Conservation (phyloP, 2,113 vertebrate genomes). For the Lucifuga dentata region DNA sequence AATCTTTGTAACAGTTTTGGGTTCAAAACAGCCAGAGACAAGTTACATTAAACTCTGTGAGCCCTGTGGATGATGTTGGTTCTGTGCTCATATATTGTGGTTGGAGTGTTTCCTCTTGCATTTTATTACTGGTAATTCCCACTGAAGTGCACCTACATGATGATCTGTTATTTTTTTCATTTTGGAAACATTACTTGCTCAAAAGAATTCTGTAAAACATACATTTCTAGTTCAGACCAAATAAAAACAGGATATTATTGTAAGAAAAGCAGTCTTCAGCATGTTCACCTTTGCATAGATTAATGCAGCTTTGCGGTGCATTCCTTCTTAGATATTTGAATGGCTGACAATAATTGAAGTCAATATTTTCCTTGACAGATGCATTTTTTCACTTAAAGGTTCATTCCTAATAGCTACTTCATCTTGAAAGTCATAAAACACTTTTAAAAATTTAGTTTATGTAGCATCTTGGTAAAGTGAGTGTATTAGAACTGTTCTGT, state of each 20-base stretch:
- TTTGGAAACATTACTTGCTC: not conserved
- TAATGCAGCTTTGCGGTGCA: slow-evolving; percentile 22
- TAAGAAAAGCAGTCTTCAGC: not conserved
- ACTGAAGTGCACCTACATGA: not conserved
- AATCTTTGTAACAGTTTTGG: too few relatives aligned
- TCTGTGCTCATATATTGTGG: too few relatives aligned
- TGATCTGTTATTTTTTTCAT: not conserved
- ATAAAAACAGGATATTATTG: not conserved
- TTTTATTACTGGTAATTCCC: not conserved
- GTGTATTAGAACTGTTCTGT: not conserved
- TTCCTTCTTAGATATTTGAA: slow-evolving; percentile 18
- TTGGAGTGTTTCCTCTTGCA: not conserved
- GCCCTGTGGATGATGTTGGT: too few relatives aligned
- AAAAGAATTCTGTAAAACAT: not conserved
- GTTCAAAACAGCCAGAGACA: too few relatives aligned
- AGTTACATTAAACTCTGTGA: too few relatives aligned
- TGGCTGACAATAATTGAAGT: not conserved
- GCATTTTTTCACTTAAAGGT: too few relatives aligned
- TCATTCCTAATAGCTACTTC: not conserved
- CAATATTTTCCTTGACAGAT: too few relatives aligned
- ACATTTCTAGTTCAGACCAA: not conserved
- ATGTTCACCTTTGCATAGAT: slow-evolving; percentile 59
- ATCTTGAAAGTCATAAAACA: not conserved
- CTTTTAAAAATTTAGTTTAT: not conserved
- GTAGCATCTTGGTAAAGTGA: not conserved